phyloP scores from a whole-genome alignment of 2,797 vertebrate species.

The Spea hammondii region DNA sequence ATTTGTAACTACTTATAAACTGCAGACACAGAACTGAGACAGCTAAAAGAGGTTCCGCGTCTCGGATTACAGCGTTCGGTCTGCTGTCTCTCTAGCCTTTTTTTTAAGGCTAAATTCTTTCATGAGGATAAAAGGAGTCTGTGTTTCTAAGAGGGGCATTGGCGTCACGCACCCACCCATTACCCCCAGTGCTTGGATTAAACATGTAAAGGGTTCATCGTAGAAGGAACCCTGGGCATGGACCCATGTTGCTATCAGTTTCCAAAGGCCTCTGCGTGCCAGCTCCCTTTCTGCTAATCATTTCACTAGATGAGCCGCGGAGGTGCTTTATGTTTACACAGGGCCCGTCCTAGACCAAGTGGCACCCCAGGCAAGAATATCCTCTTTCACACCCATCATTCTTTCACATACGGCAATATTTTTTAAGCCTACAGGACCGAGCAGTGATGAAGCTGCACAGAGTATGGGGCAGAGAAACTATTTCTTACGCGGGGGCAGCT shows the following conservation, averaged over 20 bases:
- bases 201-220: conserved; percentile 6
- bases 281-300: conserved; percentile 9
- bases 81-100: conserved; percentile 19
- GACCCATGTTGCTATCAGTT: background rate
- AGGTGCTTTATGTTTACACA: too few relatives aligned
- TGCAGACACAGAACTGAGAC: too few relatives aligned
- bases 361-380: too few relatives aligned
- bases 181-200: background rate
- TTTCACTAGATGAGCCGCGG: background rate
- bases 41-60: background rate
- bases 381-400: too few relatives aligned
- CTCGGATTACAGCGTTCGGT: conserved; percentile 32
- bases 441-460: too few relatives aligned
- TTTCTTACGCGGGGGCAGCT: too few relatives aligned
- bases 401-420: too few relatives aligned
- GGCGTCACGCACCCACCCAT: conserved; percentile 10
- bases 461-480: too few relatives aligned
- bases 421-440: too few relatives aligned
- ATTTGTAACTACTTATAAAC: too few relatives aligned
- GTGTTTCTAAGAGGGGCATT: conserved; percentile 11
- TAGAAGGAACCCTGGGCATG: conserved; percentile 6
- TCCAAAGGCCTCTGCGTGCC: background rate
- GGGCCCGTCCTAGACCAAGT: too few relatives aligned
- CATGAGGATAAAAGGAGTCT: conserved; percentile 5
- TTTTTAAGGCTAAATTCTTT: conserved; percentile 17